A percentile compares a stretch with the other conserved stretches of the same genome.
These are phyloP conservation scores for Leguminivora glycinivorella DNA, from an alignment of 1,140 invertebrate species.

Conservation along the genomic window DNA sequence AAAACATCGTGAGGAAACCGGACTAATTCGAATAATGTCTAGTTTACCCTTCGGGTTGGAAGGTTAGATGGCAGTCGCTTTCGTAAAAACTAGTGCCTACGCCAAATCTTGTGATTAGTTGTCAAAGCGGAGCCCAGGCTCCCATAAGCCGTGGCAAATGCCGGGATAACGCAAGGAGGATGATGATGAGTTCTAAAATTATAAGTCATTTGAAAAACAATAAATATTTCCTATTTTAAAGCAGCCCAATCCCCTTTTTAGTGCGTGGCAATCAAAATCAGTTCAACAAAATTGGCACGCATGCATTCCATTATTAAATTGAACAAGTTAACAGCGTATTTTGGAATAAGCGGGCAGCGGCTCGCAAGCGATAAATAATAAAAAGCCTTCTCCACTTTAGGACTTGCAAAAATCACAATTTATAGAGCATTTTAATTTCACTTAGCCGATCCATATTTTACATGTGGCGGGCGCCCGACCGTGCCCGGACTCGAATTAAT, in stretches of 20 bases:
- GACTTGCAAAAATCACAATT: constrained; percentile 79
- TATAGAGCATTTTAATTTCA: constrained; percentile 79
- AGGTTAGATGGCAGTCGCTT: too few relatives aligned
- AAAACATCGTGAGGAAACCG: too few relatives aligned
- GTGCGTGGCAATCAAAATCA: neutral
- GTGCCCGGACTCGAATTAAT: constrained; percentile 74
- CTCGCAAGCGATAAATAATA: constrained; percentile 75
- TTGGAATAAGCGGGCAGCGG: constrained; percentile 65
- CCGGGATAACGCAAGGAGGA: too few relatives aligned
- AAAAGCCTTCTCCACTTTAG: constrained; percentile 78
- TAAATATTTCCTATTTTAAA: neutral
- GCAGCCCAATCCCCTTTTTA: neutral
- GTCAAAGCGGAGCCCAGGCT: too few relatives aligned
- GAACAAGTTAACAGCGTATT: constrained; percentile 66
- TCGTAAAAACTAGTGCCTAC: too few relatives aligned
- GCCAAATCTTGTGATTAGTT: too few relatives aligned
- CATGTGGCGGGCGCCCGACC: constrained; percentile 72
- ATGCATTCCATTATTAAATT: constrained; percentile 59
- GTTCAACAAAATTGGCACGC: neutral
- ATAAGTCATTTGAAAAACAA: too few relatives aligned
- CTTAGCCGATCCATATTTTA: constrained; percentile 79
- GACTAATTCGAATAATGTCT: too few relatives aligned
- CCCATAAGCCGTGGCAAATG: too few relatives aligned
- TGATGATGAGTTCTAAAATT: too few relatives aligned
- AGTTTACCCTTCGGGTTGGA: too few relatives aligned